phyloP scores from a whole-genome alignment of 1,140 invertebrate species.

The Apis florea region DNA sequence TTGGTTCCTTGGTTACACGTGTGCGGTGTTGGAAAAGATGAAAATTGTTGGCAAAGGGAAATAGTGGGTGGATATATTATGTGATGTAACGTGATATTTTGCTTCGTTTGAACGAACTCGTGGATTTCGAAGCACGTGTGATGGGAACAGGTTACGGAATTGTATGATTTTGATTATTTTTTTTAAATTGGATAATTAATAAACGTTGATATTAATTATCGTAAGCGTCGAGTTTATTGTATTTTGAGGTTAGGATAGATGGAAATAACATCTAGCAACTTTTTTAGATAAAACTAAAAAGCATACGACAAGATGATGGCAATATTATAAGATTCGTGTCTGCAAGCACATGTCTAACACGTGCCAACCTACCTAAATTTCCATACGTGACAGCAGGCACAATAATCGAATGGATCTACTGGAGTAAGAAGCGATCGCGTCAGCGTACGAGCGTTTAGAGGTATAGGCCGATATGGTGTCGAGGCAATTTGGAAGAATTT shows the following conservation, averaged over 20 bases:
- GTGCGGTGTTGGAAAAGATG: neutral
- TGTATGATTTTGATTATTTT: too few species aligned
- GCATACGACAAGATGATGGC: too few species aligned
- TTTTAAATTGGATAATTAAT: too few species aligned
- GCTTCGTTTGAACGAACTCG: neutral
- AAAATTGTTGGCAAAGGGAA: neutral
- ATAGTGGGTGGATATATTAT: neutral
- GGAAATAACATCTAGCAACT: too few species aligned
- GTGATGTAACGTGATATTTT: neutral
- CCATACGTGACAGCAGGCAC: neutral
- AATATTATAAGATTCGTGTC: too few species aligned
- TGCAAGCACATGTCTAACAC: neutral
- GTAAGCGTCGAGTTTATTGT: too few species aligned
- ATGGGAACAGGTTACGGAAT: too few species aligned
- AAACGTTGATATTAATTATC: too few species aligned
- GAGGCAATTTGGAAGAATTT: constrained; percentile 54
- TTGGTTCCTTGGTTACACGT: neutral
- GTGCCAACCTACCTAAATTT: neutral
- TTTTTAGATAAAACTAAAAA: too few species aligned
- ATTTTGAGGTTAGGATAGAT: too few species aligned
- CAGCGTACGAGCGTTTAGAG: constrained; percentile 22
- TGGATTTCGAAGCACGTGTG: neutral
- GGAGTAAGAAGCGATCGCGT: constrained; percentile 19
- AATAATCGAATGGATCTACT: constrained; percentile 7
- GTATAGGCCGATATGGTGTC: constrained; percentile 26